phyloP scores from a whole-genome alignment of 2,113 vertebrate species.

The Percopsis transmontana region DNA sequence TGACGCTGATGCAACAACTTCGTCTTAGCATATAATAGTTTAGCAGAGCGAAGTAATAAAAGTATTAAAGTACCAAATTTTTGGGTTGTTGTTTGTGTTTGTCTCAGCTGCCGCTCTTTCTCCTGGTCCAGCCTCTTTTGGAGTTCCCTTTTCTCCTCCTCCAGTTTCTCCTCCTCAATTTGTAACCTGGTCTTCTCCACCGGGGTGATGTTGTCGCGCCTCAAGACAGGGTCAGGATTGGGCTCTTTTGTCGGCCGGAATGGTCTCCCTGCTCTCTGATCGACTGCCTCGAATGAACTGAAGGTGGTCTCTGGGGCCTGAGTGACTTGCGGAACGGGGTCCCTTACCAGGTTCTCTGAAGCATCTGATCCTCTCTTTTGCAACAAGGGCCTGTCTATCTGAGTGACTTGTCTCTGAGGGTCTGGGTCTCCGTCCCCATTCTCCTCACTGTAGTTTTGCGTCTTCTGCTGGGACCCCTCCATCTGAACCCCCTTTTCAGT shows the following conservation, averaged over 20 bases:
- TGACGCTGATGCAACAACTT: too few relatives aligned
- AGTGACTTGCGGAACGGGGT: constrained; percentile 31
- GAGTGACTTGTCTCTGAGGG: constrained; percentile 41
- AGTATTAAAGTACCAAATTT: constrained; percentile 61
- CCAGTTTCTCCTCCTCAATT: constrained; percentile 54
- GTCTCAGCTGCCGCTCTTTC: constrained; percentile 71
- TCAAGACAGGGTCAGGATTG: constrained; percentile 58
- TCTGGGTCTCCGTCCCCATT: constrained; percentile 14
- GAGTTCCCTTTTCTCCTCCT: constrained; percentile 69
- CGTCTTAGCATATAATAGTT: too few relatives aligned
- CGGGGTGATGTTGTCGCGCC: constrained; percentile 63
- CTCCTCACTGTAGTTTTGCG: not conserved
- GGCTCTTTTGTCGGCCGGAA: constrained; percentile 64
- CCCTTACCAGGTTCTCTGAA: constrained; percentile 42
- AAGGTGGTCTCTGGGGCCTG: constrained; percentile 30
- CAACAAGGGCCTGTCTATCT: not conserved
- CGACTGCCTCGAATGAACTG: constrained; percentile 29
- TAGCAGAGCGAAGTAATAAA: not conserved
- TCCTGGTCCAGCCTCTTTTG: constrained; percentile 75
- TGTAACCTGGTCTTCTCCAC: constrained; percentile 51
- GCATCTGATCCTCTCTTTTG: constrained; percentile 40
- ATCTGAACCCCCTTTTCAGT: constrained; percentile 18
- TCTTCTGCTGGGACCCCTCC: not conserved
- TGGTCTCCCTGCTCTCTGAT: constrained; percentile 36
- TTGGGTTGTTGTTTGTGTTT: constrained; percentile 60